A percentile compares a stretch with the other conserved stretches of the same genome.
Evolutionary conservation across 2,113 vertebrate genomes (phyloP).

Genomic region (Forbesichthys agassizii): DNA sequence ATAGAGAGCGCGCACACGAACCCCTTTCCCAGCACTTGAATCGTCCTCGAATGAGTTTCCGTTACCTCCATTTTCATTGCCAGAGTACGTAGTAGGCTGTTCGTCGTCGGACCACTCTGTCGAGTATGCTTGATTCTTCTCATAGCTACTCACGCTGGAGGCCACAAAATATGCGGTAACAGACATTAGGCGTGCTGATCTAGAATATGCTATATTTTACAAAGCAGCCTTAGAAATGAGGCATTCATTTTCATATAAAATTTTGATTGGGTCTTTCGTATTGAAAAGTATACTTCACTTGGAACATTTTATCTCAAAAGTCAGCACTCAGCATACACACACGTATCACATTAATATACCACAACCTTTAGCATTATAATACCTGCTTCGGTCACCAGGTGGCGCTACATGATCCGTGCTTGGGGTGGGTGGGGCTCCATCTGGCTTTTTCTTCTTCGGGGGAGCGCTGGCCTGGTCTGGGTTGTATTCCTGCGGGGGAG

Average conservation of each 20-base stretch:
- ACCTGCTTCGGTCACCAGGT: conserved; percentile 92
- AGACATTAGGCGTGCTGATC: background rate
- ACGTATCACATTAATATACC: background rate
- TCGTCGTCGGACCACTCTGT: conserved; percentile 96
- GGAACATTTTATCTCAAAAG: background rate
- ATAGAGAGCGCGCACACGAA: conserved; percentile 91
- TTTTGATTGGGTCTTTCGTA: background rate
- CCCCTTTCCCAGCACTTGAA: conserved; percentile 67
- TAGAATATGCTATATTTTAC: background rate
- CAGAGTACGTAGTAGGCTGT: conserved; percentile 82
- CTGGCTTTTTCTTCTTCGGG: conserved; percentile 89
- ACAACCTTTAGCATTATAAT: conserved; percentile 10
- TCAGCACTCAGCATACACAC: too few relatives aligned
- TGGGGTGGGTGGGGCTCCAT: conserved; percentile 81
- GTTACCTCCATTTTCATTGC: conserved; percentile 88
- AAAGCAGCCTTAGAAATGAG: too few relatives aligned
- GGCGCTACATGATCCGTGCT: conserved; percentile 83
- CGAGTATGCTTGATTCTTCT: conserved; percentile 88
- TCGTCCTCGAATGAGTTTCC: conserved; percentile 95
- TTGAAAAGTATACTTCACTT: background rate
- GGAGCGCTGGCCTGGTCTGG: conserved; percentile 87
- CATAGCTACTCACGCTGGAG: conserved; percentile 91
- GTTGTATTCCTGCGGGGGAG: conserved; percentile 88
- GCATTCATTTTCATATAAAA: background rate
- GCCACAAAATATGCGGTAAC: background rate